These are phyloP conservation scores for Ormyrus labotus DNA, from an alignment of 2,888 invertebrate species.

Conservation along the genomic window DNA sequence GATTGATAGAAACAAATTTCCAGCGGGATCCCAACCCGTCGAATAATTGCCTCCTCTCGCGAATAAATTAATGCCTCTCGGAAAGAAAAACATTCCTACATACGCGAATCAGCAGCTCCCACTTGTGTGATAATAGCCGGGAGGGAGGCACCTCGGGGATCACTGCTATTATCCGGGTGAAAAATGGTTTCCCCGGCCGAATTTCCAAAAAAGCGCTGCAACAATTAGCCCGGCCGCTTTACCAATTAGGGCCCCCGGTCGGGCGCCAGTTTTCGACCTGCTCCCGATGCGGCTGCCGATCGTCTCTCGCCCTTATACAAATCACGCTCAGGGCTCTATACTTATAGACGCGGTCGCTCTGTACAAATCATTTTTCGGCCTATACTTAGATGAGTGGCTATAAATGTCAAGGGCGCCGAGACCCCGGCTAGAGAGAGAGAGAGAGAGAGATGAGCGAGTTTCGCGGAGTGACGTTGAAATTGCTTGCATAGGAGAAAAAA, in stretches of 20 bases:
- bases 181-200: slow-evolving; percentile 74
- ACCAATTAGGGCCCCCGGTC: slow-evolving; percentile 41
- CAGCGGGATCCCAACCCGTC: background rate
- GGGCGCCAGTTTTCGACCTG: slow-evolving; percentile 55
- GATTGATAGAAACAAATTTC: slow-evolving; percentile 51
- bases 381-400: slow-evolving; percentile 64
- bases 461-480: slow-evolving; percentile 48
- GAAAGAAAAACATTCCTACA: slow-evolving; percentile 19
- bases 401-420: slow-evolving; percentile 52
- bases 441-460: background rate
- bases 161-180: slow-evolving; percentile 71
- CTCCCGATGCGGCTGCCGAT: slow-evolving; percentile 29
- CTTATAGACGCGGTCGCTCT: slow-evolving; percentile 64
- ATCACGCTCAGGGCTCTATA: slow-evolving; percentile 64
- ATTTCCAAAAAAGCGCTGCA: slow-evolving; percentile 66
- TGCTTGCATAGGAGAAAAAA: slow-evolving; percentile 39
- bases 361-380: slow-evolving; percentile 72
- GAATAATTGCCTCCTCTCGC: slow-evolving; percentile 20
- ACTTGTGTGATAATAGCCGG: slow-evolving; percentile 54
- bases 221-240: slow-evolving; percentile 65
- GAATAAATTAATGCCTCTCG: slow-evolving; percentile 47
- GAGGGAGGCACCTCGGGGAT: slow-evolving; percentile 54
- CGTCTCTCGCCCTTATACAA: slow-evolving; percentile 61
- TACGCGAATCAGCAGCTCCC: background rate
- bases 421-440: background rate